phyloP scores from a whole-genome alignment of 2,888 invertebrate genomes.

The Trachelus stipa region DNA sequence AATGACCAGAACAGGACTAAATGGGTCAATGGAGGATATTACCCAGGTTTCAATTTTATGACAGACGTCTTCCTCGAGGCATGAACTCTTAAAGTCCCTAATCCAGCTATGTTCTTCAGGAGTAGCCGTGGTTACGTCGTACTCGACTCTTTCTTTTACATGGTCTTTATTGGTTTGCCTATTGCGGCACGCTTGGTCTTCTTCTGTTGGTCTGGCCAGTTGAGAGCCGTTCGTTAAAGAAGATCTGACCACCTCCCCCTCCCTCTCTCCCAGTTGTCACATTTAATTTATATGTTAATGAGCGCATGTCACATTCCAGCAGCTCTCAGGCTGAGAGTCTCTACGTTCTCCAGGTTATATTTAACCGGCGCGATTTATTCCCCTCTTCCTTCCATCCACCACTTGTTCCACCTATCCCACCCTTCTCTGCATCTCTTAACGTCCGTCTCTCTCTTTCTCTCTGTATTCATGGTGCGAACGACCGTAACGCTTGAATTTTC shows the following conservation, averaged over 20 bases:
- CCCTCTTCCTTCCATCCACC: slow-evolving; percentile 28
- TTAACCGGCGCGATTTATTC: slow-evolving; percentile 38
- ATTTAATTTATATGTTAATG: slow-evolving; percentile 59
- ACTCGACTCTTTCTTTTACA: not conserved
- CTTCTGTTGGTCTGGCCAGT: not conserved
- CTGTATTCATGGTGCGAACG: slow-evolving; percentile 2
- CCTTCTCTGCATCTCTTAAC: slow-evolving; percentile 4
- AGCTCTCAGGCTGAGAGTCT: slow-evolving; percentile 17
- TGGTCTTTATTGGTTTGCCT: not conserved
- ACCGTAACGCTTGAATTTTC: slow-evolving; percentile 22
- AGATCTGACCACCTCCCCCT: slow-evolving; percentile 33
- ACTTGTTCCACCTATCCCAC: not conserved
- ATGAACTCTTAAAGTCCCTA: not conserved
- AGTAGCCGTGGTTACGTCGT: not conserved
- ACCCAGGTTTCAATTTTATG: not conserved
- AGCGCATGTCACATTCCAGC: slow-evolving; percentile 52
- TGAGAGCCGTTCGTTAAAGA: not conserved
- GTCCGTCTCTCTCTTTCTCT: not conserved
- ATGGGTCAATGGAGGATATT: not conserved
- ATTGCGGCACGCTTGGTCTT: not conserved
- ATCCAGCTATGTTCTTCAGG: not conserved
- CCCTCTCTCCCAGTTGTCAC: slow-evolving; percentile 43
- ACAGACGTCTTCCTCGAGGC: not conserved
- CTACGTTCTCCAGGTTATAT: slow-evolving; percentile 28
- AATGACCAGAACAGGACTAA: slow-evolving; percentile 49